These are phyloP conservation scores for Rhea pennata DNA, from an alignment of 2,113 vertebrate species.

Conservation along the genomic window DNA sequence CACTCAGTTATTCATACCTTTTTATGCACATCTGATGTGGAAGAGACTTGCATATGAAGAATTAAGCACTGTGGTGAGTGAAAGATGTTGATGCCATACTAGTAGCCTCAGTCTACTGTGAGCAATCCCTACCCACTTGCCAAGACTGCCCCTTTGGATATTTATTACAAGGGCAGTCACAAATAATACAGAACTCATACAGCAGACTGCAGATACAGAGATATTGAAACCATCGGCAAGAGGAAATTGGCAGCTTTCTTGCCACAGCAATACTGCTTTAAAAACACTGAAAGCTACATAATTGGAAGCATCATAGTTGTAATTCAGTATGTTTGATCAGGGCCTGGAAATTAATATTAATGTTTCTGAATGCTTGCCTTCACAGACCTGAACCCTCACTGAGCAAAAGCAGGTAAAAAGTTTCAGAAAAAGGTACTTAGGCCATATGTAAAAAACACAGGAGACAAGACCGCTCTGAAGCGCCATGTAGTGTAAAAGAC, in stretches of 20 bases:
- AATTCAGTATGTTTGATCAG: neutral
- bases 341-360: neutral
- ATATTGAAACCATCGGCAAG: neutral
- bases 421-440: neutral
- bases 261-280: neutral
- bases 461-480: neutral
- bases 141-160: neutral
- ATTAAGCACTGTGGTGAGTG: neutral
- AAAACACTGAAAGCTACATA: neutral
- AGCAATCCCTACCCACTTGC: neutral
- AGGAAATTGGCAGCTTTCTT: neutral
- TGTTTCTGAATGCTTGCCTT: neutral
- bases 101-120: neutral
- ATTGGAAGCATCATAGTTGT: neutral
- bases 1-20: neutral
- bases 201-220: neutral
- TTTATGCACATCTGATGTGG: accelerated
- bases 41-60: neutral
- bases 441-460: neutral
- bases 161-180: neutral
- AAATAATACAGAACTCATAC: neutral
- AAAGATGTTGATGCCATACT: neutral
- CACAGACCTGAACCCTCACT: neutral
- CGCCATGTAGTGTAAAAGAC: neutral
- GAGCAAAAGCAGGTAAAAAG: neutral